phyloP scores from a whole-genome alignment of 2,113 vertebrate genomes.

The Delphinapterus leucas region DNA sequence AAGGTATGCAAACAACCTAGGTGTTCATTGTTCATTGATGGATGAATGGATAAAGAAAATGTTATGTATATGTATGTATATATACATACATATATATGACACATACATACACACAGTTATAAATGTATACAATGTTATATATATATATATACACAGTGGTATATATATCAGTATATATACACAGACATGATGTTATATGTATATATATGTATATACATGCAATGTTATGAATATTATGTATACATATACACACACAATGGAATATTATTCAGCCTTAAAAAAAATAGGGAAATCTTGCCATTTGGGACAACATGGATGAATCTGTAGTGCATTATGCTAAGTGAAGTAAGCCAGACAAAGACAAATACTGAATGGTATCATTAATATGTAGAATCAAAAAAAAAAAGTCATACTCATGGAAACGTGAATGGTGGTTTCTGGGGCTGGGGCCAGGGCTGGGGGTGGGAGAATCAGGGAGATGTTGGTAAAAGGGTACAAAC shows the following conservation, averaged over 20 bases:
- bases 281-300: background rate
- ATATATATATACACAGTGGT: background rate
- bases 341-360: background rate
- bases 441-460: background rate
- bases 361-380: background rate
- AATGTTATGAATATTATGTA: background rate
- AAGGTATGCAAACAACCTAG: background rate
- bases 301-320: background rate
- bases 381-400: background rate
- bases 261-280: background rate
- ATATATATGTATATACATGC: background rate
- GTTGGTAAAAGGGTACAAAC: no score
- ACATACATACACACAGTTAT: no score
- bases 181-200: background rate
- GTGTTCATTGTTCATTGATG: background rate
- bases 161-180: background rate
- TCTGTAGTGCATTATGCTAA: background rate
- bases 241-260: background rate
- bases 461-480: background rate
- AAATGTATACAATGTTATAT: no score
- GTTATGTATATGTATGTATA: no score
- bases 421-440: background rate
- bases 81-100: no score
- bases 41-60: background rate
- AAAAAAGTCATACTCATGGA: background rate